Conservation (phyloP, 2,888 invertebrate species). For the Sesia bembeciformis region DNA sequence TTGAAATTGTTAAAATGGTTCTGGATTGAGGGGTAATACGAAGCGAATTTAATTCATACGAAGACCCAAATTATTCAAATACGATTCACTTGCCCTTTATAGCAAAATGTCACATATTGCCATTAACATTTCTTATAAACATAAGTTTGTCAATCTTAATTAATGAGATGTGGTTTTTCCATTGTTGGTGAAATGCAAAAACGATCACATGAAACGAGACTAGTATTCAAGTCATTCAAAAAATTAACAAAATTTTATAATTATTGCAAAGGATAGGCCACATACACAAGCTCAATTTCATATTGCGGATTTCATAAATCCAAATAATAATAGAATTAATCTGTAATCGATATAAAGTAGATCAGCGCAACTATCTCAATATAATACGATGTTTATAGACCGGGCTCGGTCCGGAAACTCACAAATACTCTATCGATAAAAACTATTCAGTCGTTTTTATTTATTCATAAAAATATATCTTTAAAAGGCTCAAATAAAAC, state of each 20-base stretch:
- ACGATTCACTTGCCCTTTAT: neutral
- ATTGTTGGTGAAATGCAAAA: slow-evolving; percentile 68
- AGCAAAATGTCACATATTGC: slow-evolving; percentile 56
- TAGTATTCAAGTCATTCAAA: slow-evolving; percentile 64
- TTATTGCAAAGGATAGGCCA: slow-evolving; percentile 64
- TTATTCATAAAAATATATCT: slow-evolving; percentile 73
- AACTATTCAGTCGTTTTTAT: slow-evolving; percentile 74
- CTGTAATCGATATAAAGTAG: slow-evolving; percentile 39
- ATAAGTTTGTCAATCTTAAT: slow-evolving; percentile 60
- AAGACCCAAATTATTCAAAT: too few relatives aligned
- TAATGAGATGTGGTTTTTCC: slow-evolving; percentile 66
- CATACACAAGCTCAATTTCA: slow-evolving; percentile 60
- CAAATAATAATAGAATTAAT: slow-evolving; percentile 31
- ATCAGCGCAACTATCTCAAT: slow-evolving; percentile 63
- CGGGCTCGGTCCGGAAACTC: slow-evolving; percentile 56
- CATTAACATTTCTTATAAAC: slow-evolving; percentile 11
- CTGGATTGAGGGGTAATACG: too few relatives aligned
- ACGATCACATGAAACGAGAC: slow-evolving; percentile 68
- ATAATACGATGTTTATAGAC: slow-evolving; percentile 69
- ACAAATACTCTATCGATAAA: slow-evolving; percentile 70
- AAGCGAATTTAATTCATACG: slow-evolving; percentile 11
- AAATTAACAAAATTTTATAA: slow-evolving; percentile 23
- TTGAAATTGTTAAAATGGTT: too few relatives aligned
- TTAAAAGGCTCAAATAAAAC: slow-evolving; percentile 72
- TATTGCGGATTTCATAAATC: slow-evolving; percentile 64